A percentile compares a stretch with the other conserved stretches of the same genome.
These are phyloP conservation scores for Phengaris alcon DNA, from an alignment of 2,888 invertebrate genomes.

Conservation along the genomic window DNA sequence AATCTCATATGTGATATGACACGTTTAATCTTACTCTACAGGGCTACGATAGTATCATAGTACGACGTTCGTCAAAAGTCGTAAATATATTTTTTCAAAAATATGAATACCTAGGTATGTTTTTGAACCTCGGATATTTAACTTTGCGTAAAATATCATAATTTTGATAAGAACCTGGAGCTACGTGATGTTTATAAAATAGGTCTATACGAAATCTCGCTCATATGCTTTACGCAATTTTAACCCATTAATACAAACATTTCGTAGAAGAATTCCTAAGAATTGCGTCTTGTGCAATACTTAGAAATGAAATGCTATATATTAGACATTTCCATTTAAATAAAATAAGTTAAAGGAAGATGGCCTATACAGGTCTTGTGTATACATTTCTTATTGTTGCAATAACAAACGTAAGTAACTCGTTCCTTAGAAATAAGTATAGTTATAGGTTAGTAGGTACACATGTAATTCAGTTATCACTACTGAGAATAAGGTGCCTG, in stretches of 20 bases:
- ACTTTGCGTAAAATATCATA: constrained; percentile 8
- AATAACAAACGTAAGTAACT: constrained; percentile 18
- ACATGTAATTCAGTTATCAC: neutral
- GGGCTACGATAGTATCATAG: neutral
- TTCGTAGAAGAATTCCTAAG: constrained; percentile 7
- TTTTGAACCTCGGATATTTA: neutral
- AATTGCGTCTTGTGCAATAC: constrained; percentile 17
- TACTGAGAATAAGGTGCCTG: too few species aligned
- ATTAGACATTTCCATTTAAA: constrained; percentile 15
- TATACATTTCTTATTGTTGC: constrained; percentile 21
- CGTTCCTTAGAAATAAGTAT: neutral
- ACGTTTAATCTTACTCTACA: neutral
- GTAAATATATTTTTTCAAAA: neutral
- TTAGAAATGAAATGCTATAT: constrained; percentile 11
- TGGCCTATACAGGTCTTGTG: constrained; percentile 19
- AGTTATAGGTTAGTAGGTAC: too few species aligned
- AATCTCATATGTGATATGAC: too few species aligned
- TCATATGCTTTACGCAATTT: constrained; percentile 12
- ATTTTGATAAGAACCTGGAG: constrained; percentile 5
- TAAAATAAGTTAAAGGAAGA: constrained; percentile 16
- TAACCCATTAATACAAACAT: constrained; percentile 14
- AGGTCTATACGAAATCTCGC: constrained; percentile 13
- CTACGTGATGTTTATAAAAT: constrained; percentile 19
- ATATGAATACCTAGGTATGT: neutral
- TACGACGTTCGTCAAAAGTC: neutral